Evolutionary conservation across 1,140 invertebrate genomes (phyloP), one percentile per base, ranked within the genome.

Genomic region (Brachionus rotundiformis): DNA sequence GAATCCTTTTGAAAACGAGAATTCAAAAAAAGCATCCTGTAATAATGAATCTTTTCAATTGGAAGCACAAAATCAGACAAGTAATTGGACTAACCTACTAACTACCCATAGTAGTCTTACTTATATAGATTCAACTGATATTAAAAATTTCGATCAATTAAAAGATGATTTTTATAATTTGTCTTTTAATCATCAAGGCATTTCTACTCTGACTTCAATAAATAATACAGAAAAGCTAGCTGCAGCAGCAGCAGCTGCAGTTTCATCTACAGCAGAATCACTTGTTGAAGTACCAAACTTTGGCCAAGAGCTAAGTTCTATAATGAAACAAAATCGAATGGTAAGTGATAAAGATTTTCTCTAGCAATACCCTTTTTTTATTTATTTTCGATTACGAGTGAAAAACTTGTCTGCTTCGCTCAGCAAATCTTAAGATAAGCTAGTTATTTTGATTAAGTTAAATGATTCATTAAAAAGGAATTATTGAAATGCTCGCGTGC

Each of bases 261-360:
- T 73, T 2, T 73, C 68, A 8, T 73, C 68, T 19, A 73, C 68
- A 23, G 33, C 68, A 16, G 68, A 36, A 27, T 44, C 68, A 27
- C 16, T 44, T 41, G 68, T 73, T n/a, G 39, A 73, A 23, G 41
- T 73, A 27, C 68, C 68, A 1, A 73, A 73, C 44, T 73, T 73
- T 73, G 68, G 68, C 39, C 36, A 73, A 44, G 68, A 73, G 25
- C 41, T 73, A 10, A 25, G 36, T 11, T 10, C 68, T 13, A 47
- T 73, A 39, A 73, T 73, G 68, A 39, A 73, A 41, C 68, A 73
- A 73, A 73, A 73, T 25, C 68, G 68, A 23, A 73, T 73, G 68
- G 68, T 73, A 73, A 73, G 39, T 44, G 23, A 31, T 6, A 73
- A 27, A 25, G 44, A 44, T 47, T 44, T 23, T 25, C 23, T 6